A percentile compares a stretch with the other conserved stretches of the same genome.
Conservation (phyloP, 2,888 invertebrate species). For the Agelastica alni region DNA sequence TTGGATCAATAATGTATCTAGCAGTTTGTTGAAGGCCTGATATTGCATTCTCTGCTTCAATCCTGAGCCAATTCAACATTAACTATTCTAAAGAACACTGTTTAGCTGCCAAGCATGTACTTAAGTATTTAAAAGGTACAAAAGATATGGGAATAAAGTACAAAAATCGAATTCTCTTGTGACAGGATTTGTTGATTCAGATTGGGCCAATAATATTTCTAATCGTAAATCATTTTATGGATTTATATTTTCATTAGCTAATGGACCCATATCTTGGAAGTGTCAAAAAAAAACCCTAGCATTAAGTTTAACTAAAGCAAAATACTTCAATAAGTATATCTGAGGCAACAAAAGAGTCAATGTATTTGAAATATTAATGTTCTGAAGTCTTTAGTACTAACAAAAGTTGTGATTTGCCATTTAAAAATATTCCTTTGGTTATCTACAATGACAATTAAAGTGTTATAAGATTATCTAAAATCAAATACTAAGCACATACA, state of each 20-base stretch:
- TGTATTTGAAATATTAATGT: conserved; percentile 22
- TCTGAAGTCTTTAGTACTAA: conserved; percentile 6
- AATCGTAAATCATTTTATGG: conserved; percentile 29
- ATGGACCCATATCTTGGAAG: conserved; percentile 17
- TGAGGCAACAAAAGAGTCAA: conserved; percentile 35
- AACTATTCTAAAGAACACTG: too few species aligned
- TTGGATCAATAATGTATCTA: too few species aligned
- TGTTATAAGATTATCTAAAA: conserved; percentile 21
- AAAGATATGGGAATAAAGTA: too few species aligned
- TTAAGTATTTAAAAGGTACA: too few species aligned
- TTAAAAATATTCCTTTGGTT: conserved; percentile 1
- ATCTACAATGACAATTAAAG: conserved; percentile 27
- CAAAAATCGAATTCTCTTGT: too few species aligned
- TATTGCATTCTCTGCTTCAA: too few species aligned
- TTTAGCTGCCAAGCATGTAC: too few species aligned
- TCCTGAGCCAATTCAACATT: too few species aligned
- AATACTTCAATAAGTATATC: conserved; percentile 34
- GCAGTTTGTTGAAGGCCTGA: too few species aligned
- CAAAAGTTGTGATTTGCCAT: conserved; percentile 1
- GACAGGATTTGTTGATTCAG: too few species aligned
- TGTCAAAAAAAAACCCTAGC: conserved; percentile 33
- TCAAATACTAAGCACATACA: too few species aligned
- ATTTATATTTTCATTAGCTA: too few species aligned
- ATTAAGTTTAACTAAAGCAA: conserved; percentile 31
- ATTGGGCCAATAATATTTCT: conserved; percentile 15